Percentiles rank a stretch among this genome's conserved stretches.
These are phyloP conservation scores for Panopea generosa DNA, from an alignment of 2,888 invertebrate species.

Conservation along the genomic window DNA sequence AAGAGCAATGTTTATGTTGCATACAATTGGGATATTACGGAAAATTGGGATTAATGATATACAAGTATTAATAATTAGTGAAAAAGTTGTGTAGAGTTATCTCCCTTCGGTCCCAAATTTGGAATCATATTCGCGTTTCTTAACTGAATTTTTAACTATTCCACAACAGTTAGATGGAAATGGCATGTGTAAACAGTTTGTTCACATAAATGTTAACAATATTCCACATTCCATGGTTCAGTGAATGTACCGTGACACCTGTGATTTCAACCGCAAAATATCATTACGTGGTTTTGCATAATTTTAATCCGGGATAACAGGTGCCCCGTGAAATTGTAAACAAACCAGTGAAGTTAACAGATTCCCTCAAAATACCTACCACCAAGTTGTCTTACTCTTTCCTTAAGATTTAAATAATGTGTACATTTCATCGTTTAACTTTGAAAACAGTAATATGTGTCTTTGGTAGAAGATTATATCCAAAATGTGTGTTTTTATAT, in stretches of 20 bases:
- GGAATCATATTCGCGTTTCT: conserved; percentile 3
- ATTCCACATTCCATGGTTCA: too few relatives aligned
- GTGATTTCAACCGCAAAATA: conserved; percentile 10
- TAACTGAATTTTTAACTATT: background rate
- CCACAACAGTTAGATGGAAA: background rate
- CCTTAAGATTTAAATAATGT: too few relatives aligned
- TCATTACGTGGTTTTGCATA: conserved; percentile 57
- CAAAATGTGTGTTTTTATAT: conserved; percentile 16
- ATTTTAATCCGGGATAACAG: conserved; percentile 58
- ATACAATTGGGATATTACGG: too few relatives aligned
- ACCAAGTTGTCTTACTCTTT: too few relatives aligned
- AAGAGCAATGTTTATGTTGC: too few relatives aligned
- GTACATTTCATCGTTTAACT: too few relatives aligned
- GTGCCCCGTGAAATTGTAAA: conserved; percentile 56
- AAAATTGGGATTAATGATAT: too few relatives aligned
- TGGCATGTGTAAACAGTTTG: too few relatives aligned
- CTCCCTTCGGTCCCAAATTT: conserved; percentile 13
- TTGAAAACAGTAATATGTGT: too few relatives aligned
- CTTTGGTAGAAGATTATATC: background rate
- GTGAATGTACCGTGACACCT: background rate
- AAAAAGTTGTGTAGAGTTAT: background rate
- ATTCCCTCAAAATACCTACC: too few relatives aligned
- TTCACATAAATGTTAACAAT: too few relatives aligned
- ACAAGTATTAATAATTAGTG: too few relatives aligned
- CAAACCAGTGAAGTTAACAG: conserved; percentile 10